phyloP scores from a whole-genome alignment of 37 sponge, comb jelly and placozoan genomes.

The Petrosia ficiformis region DNA sequence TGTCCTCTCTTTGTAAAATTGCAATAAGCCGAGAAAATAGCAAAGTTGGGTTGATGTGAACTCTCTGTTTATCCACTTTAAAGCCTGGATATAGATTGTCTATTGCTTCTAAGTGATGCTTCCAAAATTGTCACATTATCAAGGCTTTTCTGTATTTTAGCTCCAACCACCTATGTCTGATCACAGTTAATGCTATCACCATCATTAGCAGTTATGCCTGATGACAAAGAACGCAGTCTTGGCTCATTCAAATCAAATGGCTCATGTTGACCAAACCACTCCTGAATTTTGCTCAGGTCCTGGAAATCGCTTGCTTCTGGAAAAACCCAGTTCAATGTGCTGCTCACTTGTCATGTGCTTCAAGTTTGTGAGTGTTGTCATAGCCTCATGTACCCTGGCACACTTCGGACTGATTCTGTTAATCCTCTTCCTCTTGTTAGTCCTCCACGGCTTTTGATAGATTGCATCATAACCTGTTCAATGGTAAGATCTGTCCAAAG shows the following conservation, averaged over 20 bases:
- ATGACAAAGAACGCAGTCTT: slow-evolving; percentile 17
- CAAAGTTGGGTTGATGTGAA: slow-evolving; percentile 16
- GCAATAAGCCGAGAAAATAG: slow-evolving; percentile 6
- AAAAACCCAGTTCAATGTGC: no score
- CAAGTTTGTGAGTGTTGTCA: slow-evolving; percentile 24
- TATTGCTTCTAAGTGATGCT: no score
- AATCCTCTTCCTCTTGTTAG: slow-evolving; percentile 30
- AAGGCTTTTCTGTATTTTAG: slow-evolving; percentile 6
- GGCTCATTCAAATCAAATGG: slow-evolving; percentile 20
- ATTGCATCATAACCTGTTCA: slow-evolving; percentile 43
- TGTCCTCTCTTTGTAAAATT: slow-evolving; percentile 21
- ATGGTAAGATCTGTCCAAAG: slow-evolving; percentile 31
- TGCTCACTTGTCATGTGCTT: slow-evolving; percentile 26
- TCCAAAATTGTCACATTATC: slow-evolving; percentile 13
- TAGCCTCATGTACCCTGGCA: slow-evolving; percentile 33
- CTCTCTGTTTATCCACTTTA: slow-evolving; percentile 12
- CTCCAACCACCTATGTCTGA: slow-evolving; percentile 5
- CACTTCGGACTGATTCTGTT: slow-evolving; percentile 34
- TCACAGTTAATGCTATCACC: slow-evolving; percentile 27
- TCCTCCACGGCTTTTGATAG: slow-evolving; percentile 36
- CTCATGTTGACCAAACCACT: slow-evolving; percentile 45
- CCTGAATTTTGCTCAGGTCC: slow-evolving; percentile 31
- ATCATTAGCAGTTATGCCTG: slow-evolving; percentile 30
- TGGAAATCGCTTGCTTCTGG: no score
- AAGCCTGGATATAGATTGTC: slow-evolving; percentile 19